These are phyloP conservation scores for Romanogobio albipinnatus DNA, from an alignment of 2,113 vertebrate genomes.

Conservation along the genomic window DNA sequence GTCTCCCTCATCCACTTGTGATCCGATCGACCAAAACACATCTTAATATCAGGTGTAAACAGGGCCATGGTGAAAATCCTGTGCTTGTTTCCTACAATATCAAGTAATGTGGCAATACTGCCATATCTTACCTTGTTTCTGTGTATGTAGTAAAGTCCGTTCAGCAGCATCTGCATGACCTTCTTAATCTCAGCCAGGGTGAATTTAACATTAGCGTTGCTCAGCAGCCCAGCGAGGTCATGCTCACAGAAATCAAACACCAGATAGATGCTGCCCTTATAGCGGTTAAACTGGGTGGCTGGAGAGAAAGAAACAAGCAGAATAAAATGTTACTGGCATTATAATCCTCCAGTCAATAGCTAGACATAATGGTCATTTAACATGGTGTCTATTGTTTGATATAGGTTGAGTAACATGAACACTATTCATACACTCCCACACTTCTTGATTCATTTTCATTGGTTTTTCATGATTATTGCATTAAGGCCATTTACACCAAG, in stretches of 20 bases:
- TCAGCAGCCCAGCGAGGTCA: slow-evolving; percentile 93
- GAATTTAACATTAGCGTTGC: slow-evolving; percentile 84
- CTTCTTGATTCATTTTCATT: neutral
- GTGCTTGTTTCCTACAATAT: neutral
- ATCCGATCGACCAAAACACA: too few species aligned
- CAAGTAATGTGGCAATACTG: neutral
- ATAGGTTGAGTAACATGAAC: neutral
- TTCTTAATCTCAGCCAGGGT: slow-evolving; percentile 75
- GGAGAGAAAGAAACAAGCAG: neutral
- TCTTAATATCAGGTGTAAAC: too few species aligned
- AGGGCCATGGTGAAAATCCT: neutral
- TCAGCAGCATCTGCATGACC: slow-evolving; percentile 98
- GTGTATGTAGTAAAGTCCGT: slow-evolving; percentile 98
- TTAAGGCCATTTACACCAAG: neutral
- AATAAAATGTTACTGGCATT: neutral
- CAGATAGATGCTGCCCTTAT: slow-evolving; percentile 98
- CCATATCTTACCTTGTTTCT: slow-evolving; percentile 89
- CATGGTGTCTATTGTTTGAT: neutral
- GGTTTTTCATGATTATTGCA: neutral
- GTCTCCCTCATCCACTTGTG: too few species aligned
- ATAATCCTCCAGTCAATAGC: neutral
- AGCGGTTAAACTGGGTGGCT: slow-evolving; percentile 96
- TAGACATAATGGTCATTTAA: neutral
- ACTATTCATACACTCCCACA: neutral
- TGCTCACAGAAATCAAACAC: slow-evolving; percentile 99